Base-by-base conservation (phyloP, 2,888 invertebrate species). In the Hirtodrosophila histrioides region DNA sequence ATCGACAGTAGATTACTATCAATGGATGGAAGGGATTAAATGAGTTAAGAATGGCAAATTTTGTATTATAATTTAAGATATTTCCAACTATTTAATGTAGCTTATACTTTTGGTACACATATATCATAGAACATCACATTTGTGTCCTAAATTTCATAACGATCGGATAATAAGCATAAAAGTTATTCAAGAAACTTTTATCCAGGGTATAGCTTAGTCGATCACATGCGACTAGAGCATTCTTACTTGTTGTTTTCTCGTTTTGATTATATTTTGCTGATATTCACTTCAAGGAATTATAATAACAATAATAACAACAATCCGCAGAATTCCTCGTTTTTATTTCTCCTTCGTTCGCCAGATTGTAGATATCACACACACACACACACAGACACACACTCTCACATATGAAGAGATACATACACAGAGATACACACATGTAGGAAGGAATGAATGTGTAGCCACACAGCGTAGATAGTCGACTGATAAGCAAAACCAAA, bases 301-400 rank as follows among this genome's bases (percentile, higher is more conserved):
- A 89, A 89, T 89, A 89, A 89, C 90, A 89, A 89, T 89, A 89
- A 90, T 89, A 90, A 89, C 89, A 89, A 90, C 90, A 89, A 90
- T 89, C 89, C 89, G 89, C 89, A 90, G 89, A 90, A 89, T 90
- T 89, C 89, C 84, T 89, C 81, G 79, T 74, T 72, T 74, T 72
- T 68, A 56, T 70, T 69, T 80, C 75, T 75, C 64, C 73, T 81
- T 77, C 74, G 66, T 75, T 88, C 63, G 82, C 74, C 80, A 89
- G 88, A 89, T 89, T 84, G 78, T 66, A 89, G 90, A 89, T 89
- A 89, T 78, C 84, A 65, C 60, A 71, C 67, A 78, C 74, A 80
- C 57, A 63, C 48, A 78, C 69, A 75, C 65, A 78, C 49, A 73
- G 46, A 58, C 65, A 60, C 51, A 45, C n/a, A n/a, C n/a, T n/a